Evolutionary conservation across 2,797 vertebrate genomes (phyloP).

Genomic region (Varecia variegata): DNA sequence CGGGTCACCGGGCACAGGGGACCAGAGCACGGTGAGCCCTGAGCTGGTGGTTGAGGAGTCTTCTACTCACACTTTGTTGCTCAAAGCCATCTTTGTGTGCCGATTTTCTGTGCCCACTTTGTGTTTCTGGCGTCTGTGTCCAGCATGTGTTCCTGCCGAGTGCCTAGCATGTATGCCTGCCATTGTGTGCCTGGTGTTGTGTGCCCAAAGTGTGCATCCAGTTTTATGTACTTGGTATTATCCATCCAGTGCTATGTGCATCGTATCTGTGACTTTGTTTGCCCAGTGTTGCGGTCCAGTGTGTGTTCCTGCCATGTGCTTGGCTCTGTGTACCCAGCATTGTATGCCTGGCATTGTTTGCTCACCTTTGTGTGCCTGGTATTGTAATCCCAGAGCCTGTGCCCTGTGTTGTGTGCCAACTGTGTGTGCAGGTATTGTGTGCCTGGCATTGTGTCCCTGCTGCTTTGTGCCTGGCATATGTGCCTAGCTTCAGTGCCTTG

Average conservation of each 20-base stretch:
- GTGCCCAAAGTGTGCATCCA: too few species aligned
- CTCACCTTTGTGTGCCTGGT: not conserved
- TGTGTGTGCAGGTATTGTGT: too few species aligned
- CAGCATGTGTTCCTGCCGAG: not conserved
- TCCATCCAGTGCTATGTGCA: too few species aligned
- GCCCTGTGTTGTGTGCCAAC: not conserved
- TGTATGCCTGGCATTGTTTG: not conserved
- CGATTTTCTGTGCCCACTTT: not conserved
- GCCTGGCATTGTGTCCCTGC: not conserved
- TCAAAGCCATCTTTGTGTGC: not conserved
- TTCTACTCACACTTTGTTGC: not conserved
- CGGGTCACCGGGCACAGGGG: not conserved
- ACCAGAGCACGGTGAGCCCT: not conserved
- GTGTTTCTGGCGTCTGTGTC: not conserved
- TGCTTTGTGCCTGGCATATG: not conserved
- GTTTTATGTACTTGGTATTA: not conserved
- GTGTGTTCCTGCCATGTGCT: too few species aligned
- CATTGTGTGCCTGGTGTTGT: rapidly evolving
- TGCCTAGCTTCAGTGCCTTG: too few species aligned
- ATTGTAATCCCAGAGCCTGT: not conserved
- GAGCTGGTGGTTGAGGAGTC: too few species aligned
- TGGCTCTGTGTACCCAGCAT: too few species aligned
- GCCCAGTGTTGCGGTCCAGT: not conserved
- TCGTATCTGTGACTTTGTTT: too few species aligned
- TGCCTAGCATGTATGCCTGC: too few species aligned